A percentile compares a stretch with the other conserved stretches of the same genome.
Evolutionary conservation across 2,888 invertebrate species (phyloP).

Genomic region (Incurvaria masculella): DNA sequence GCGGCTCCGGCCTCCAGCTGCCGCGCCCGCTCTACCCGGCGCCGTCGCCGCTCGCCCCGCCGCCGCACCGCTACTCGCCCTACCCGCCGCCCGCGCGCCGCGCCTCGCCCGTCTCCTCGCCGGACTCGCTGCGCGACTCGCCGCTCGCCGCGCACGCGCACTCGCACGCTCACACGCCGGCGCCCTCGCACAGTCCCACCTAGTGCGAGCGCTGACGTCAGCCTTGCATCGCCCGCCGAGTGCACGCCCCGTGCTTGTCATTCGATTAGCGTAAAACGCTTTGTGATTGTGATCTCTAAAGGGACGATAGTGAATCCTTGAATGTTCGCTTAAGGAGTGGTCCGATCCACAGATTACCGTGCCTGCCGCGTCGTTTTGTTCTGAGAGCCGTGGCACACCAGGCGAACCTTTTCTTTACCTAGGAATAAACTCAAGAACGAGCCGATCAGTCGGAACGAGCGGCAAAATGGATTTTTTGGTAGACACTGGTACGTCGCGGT

Average conservation of each 20-base stretch:
- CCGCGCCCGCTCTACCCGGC: conserved; percentile 50
- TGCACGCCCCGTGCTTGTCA: too few relatives aligned
- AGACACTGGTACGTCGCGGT: too few relatives aligned
- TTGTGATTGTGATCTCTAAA: not conserved
- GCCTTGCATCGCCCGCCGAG: too few relatives aligned
- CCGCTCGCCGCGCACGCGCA: conserved; percentile 30
- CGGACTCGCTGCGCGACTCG: conserved; percentile 58
- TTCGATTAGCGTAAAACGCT: not conserved
- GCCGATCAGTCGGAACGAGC: too few relatives aligned
- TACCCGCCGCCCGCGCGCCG: conserved; percentile 51
- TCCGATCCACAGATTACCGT: too few relatives aligned
- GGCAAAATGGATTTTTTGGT: too few relatives aligned
- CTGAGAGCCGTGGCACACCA: too few relatives aligned
- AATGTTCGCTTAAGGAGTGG: too few relatives aligned
- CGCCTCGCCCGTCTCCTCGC: conserved; percentile 55
- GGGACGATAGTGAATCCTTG: too few relatives aligned
- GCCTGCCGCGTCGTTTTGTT: too few relatives aligned
- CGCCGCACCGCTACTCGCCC: conserved; percentile 61
- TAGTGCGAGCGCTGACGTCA: conserved; percentile 28
- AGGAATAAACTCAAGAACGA: too few relatives aligned
- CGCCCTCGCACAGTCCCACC: conserved; percentile 48
- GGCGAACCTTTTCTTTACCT: too few relatives aligned
- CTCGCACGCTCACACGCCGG: conserved; percentile 37
- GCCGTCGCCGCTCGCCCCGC: conserved; percentile 44
- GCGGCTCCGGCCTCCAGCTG: conserved; percentile 45